Conservation (phyloP, 2,113 vertebrate genomes). For the Pollimyrus isidori region DNA sequence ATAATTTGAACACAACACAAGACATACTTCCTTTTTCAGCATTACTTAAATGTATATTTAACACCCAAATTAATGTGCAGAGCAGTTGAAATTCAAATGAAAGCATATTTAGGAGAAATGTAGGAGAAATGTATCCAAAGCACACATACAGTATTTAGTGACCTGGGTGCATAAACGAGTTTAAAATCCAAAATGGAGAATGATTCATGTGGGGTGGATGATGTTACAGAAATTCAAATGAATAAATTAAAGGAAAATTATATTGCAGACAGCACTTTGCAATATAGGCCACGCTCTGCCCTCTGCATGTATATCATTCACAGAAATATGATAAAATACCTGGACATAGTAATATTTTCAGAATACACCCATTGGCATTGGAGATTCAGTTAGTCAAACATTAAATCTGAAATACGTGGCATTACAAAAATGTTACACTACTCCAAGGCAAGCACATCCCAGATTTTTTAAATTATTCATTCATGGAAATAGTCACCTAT, state of each 20-base stretch:
- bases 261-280: not conserved
- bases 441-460: not conserved
- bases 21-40: not conserved
- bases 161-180: not conserved
- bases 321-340: not conserved
- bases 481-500: not conserved
- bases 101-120: not conserved
- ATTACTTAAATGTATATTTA: not conserved
- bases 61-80: not conserved
- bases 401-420: not conserved
- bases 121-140: not conserved
- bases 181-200: not conserved
- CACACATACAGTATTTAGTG: not conserved
- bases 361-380: not conserved
- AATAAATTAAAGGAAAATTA: not conserved
- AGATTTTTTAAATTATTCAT: not conserved
- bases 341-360: not conserved
- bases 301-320: not conserved
- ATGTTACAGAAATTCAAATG: not conserved
- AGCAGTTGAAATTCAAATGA: not conserved
- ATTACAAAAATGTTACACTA: not conserved
- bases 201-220: not conserved
- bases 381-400: not conserved
- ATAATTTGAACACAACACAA: not conserved
- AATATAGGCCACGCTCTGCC: not conserved